phyloP scores from a whole-genome alignment of 53 echinoderm and acorn worm species.

The Mesocentrotus franciscanus region DNA sequence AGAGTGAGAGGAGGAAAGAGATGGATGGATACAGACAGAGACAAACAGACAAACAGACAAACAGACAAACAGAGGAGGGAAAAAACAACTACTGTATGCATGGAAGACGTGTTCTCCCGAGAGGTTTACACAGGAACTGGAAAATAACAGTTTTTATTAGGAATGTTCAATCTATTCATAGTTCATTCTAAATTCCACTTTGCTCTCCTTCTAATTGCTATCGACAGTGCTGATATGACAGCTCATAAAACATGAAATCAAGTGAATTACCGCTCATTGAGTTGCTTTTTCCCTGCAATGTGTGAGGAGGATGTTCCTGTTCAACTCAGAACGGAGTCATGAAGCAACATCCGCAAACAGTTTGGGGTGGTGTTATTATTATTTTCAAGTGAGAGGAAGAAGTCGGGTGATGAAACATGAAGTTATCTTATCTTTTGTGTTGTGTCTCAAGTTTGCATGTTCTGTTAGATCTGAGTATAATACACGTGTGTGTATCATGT shows the following conservation, averaged over 20 bases:
- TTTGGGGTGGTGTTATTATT: background rate
- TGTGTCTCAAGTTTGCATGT: background rate
- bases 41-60: background rate
- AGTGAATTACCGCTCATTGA: background rate
- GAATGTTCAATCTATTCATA: background rate
- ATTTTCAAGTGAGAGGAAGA: background rate
- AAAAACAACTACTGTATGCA: background rate
- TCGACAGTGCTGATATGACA: background rate
- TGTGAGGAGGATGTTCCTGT: slow-evolving; percentile 2
- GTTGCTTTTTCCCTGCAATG: background rate
- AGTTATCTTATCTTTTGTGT: background rate
- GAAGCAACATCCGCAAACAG: background rate
- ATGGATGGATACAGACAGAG: background rate
- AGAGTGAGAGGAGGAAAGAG: background rate
- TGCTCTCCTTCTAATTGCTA: background rate
- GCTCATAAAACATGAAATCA: background rate
- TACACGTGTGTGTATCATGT: too few species aligned
- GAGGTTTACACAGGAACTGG: background rate
- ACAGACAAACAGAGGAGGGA: background rate
- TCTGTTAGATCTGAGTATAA: background rate
- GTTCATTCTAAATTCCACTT: background rate
- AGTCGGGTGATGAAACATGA: background rate
- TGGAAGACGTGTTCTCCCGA: background rate
- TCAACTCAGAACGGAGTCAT: background rate
- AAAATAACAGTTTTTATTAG: background rate